phyloP scores from a whole-genome alignment of 2,888 invertebrate genomes.

The Hesperia comma region DNA sequence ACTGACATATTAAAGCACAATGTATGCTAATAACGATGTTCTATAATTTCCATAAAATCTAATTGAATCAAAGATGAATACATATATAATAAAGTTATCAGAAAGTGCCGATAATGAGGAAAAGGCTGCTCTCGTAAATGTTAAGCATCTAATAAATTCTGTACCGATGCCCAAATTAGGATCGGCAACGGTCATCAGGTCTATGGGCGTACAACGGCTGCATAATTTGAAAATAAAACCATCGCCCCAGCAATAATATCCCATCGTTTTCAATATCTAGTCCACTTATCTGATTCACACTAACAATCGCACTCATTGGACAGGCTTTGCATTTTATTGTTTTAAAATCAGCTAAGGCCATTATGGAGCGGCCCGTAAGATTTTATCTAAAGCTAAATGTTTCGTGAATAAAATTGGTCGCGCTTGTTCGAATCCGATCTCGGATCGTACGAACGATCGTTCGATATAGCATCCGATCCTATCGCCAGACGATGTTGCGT shows the following conservation, averaged over 20 bases:
- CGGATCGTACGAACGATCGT: conserved; percentile 60
- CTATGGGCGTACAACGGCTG: conserved; percentile 43
- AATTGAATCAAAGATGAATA: too few relatives aligned
- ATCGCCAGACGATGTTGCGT: conserved; percentile 63
- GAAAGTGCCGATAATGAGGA: conserved; percentile 28
- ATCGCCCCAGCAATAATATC: conserved; percentile 56
- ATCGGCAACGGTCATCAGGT: conserved; percentile 36
- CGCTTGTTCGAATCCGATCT: conserved; percentile 72
- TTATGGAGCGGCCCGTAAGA: conserved; percentile 64
- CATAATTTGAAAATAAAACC: conserved; percentile 57
- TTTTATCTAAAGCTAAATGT: conserved; percentile 78
- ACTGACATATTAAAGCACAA: too few relatives aligned
- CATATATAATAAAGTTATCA: conserved; percentile 8
- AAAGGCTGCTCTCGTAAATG: conserved; percentile 31
- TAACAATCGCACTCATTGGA: conserved; percentile 69
- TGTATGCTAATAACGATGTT: too few relatives aligned
- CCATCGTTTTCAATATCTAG: conserved; percentile 62
- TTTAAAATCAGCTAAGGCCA: conserved; percentile 52
- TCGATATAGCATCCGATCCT: conserved; percentile 58
- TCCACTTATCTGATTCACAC: conserved; percentile 73
- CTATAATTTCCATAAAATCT: neutral
- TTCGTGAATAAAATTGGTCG: conserved; percentile 81
- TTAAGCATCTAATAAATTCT: conserved; percentile 38
- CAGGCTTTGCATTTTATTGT: conserved; percentile 58
- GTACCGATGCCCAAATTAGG: conserved; percentile 41